These are phyloP conservation scores for Sitophilus oryzae DNA, from an alignment of 1,140 invertebrate genomes.

Conservation along the genomic window DNA sequence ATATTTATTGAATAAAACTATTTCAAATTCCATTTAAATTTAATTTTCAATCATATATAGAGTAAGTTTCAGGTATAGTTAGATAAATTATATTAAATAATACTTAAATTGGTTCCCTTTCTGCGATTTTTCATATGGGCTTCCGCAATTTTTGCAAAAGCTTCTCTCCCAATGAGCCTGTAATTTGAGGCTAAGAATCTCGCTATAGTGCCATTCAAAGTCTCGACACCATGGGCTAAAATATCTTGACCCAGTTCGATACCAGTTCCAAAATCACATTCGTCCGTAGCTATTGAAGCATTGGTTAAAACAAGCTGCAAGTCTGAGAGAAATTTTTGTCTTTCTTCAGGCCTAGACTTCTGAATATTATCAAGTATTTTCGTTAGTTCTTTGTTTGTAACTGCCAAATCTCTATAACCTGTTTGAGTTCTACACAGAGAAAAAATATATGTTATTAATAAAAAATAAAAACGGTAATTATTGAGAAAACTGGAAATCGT, in stretches of 20 bases:
- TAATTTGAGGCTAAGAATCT: slow-evolving; percentile 72
- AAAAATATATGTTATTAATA: slow-evolving; percentile 2
- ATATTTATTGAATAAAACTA: too few relatives aligned
- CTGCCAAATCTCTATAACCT: slow-evolving; percentile 36
- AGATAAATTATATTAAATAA: slow-evolving; percentile 27
- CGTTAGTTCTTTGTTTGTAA: slow-evolving; percentile 51
- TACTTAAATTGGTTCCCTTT: slow-evolving; percentile 42
- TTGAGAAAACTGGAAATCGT: too few relatives aligned
- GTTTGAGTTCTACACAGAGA: slow-evolving; percentile 35
- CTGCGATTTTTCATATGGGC: slow-evolving; percentile 59
- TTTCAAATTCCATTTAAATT: too few relatives aligned
- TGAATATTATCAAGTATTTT: slow-evolving; percentile 65
- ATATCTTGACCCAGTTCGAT: slow-evolving; percentile 82
- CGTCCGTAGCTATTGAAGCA: slow-evolving; percentile 84
- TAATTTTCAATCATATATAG: too few relatives aligned
- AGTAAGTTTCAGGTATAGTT: too few relatives aligned
- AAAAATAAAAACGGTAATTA: too few relatives aligned
- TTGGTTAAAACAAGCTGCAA: slow-evolving; percentile 73
- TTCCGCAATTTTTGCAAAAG: slow-evolving; percentile 69
- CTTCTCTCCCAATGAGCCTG: slow-evolving; percentile 62
- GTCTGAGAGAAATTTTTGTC: slow-evolving; percentile 53
- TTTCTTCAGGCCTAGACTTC: slow-evolving; percentile 54
- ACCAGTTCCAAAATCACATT: slow-evolving; percentile 90
- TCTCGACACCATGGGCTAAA: slow-evolving; percentile 66
- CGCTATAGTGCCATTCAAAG: slow-evolving; percentile 60